Evolutionary conservation across 2,888 invertebrate species (phyloP).

Genomic region (Microctonus brassicae): DNA sequence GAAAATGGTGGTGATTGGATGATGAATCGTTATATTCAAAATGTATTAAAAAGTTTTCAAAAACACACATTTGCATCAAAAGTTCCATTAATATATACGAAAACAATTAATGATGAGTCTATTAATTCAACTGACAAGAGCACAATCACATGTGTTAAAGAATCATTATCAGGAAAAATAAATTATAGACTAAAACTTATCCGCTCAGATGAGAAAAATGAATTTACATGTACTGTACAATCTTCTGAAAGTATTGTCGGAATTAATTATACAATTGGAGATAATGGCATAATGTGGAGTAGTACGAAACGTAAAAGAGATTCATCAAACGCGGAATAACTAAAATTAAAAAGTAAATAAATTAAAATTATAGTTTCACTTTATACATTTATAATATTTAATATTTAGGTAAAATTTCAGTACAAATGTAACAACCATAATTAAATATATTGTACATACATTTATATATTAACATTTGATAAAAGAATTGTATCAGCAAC

Average conservation of each 20-base stretch:
- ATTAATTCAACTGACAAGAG: conserved; percentile 66
- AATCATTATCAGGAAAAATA: conserved; percentile 59
- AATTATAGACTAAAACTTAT: conserved; percentile 68
- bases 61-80: conserved; percentile 71
- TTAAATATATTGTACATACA: conserved; percentile 25
- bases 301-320: neutral
- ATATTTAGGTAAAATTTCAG: conserved; percentile 1
- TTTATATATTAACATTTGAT: conserved; percentile 50
- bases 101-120: conserved; percentile 67
- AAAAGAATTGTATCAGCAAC: conserved; percentile 60
- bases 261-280: conserved; percentile 39
- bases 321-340: neutral
- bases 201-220: conserved; percentile 33
- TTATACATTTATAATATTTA: neutral
- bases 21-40: conserved; percentile 72
- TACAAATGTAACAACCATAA: neutral
- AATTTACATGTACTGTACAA: conserved; percentile 42
- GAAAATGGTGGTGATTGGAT: conserved; percentile 48
- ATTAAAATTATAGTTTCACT: neutral
- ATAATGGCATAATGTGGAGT: conserved; percentile 40
- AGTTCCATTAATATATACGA: conserved; percentile 72
- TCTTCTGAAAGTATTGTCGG: neutral
- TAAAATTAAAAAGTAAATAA: neutral
- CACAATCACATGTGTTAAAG: conserved; percentile 57
- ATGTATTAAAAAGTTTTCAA: conserved; percentile 68